A percentile compares a stretch with the other conserved stretches of the same genome.
Evolutionary conservation across 1,140 invertebrate species (phyloP).

Genomic region (Pseudomyrmex flavicornis): DNA sequence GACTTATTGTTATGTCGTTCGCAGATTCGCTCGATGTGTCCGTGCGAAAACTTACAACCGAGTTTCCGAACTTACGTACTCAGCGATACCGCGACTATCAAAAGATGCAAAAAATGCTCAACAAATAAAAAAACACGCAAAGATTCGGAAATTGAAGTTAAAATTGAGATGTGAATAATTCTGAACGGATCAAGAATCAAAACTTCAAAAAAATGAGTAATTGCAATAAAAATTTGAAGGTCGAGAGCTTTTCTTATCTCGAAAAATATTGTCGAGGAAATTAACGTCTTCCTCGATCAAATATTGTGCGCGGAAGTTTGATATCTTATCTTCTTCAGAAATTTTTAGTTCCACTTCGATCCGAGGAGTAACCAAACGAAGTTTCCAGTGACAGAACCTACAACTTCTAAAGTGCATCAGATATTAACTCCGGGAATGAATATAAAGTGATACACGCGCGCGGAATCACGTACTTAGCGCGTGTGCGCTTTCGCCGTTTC

Average conservation of each 20-base stretch:
- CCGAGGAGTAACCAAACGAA: no score
- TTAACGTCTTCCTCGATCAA: background rate
- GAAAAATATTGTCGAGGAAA: background rate
- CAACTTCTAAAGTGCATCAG: background rate
- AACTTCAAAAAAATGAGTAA: background rate
- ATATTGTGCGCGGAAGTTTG: background rate
- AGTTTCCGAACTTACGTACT: no score
- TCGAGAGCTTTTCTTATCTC: background rate
- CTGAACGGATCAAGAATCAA: no score
- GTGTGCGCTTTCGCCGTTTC: conserved; percentile 8
- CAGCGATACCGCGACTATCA: no score
- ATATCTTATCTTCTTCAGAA: conserved; percentile 1
- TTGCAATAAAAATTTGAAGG: background rate
- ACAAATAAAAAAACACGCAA: background rate
- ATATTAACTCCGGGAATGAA: conserved; percentile 11
- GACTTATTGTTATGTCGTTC: conserved; percentile 68
- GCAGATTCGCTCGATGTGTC: conserved; percentile 24
- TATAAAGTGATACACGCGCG: background rate
- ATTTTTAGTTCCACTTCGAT: background rate
- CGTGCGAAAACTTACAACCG: background rate
- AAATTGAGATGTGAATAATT: no score
- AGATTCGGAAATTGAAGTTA: no score
- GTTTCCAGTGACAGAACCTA: background rate
- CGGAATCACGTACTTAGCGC: conserved; percentile 21
- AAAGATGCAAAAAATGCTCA: no score